Base-by-base conservation (phyloP, 2,113 vertebrate genomes). In the Oncorhynchus clarkii region DNA sequence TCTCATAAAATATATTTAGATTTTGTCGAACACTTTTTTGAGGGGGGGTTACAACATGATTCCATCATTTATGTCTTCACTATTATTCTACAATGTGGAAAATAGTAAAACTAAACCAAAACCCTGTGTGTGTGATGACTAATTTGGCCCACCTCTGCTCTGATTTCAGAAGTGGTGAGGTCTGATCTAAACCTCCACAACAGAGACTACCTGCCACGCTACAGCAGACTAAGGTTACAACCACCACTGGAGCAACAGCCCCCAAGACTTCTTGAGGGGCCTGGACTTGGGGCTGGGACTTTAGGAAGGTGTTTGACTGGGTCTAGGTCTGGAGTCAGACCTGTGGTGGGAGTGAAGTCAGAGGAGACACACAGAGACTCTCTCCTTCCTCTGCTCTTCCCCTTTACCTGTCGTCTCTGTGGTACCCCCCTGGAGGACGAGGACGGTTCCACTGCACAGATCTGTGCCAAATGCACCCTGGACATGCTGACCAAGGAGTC, bases 331-430 rank as follows among this genome's bases (percentile, higher is more conserved):
- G 24, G 64, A 9, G 29, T 57, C 48, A 9, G 67, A 59, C 48
- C 3, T 75, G 66, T 27, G 39, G 34, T 16, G 81, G 88, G 75
- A 81, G 73, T 34, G 1, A 75, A 75, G 4, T 76, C 68, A 11
- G 73, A 70, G 16, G 16, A 54, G 14, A 14, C 49, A 13, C 12
- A 54, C 14, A 54, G 49, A 54, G 49, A 54, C 16, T 4, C 51
- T 18, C 92, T 96, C 70, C 95, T 96, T 0, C 94, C 96, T 67
- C 92, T 95, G 76, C 94, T 96, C 9, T 98, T 96, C 77, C 95
- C 96, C 54, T 99, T 93, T 87, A 96, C 96, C 0, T 99, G 97
- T 89, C 94, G 95, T 14, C 90, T 96, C 82, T 99, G 97, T 2
- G 96, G 96, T 77, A 88, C 95, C 69, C 93, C 95, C 77, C 90